Percentiles rank a stretch among this genome's conserved stretches.
Conservation (phyloP, 92 coral and sea anemone genomes). For the Porites lobata region DNA sequence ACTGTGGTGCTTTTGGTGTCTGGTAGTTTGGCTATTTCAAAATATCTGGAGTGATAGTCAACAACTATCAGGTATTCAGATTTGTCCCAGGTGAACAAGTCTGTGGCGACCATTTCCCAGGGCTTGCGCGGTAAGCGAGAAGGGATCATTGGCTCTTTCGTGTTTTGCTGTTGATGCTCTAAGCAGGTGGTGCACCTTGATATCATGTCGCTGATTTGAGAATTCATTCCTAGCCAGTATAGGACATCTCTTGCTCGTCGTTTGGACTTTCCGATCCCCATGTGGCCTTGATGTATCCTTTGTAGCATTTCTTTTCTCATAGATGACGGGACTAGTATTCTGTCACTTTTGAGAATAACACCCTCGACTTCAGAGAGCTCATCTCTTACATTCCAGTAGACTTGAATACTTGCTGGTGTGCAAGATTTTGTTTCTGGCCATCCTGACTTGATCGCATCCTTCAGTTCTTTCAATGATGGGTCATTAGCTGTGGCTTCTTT, state of each 20-base stretch:
- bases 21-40: too few species aligned
- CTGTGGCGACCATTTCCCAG: too few species aligned
- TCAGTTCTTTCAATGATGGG: slow-evolving; percentile 22
- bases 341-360: slow-evolving; percentile 68
- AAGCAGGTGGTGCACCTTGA: slow-evolving; percentile 65
- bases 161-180: slow-evolving; percentile 43
- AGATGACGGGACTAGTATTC: too few species aligned
- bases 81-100: too few species aligned
- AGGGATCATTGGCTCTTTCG: too few species aligned
- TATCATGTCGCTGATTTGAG: slow-evolving; percentile 48
- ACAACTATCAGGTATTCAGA: too few species aligned
- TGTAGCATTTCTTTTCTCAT: too few species aligned
- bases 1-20: too few species aligned
- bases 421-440: slow-evolving; percentile 24
- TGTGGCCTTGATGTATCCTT: too few species aligned
- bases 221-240: slow-evolving; percentile 38
- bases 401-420: slow-evolving; percentile 12
- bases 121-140: too few species aligned
- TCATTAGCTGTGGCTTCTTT: slow-evolving; percentile 32
- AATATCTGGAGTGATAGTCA: too few species aligned
- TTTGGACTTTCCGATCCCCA: slow-evolving; percentile 73
- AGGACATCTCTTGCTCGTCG: slow-evolving; percentile 73
- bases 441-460: slow-evolving; percentile 18
- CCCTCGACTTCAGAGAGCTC: slow-evolving; percentile 79
- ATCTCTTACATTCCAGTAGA: slow-evolving; percentile 78